Evolutionary conservation across 2,797 vertebrate genomes (phyloP).

Genomic region (Ctenochaetus hawaiiensis): DNA sequence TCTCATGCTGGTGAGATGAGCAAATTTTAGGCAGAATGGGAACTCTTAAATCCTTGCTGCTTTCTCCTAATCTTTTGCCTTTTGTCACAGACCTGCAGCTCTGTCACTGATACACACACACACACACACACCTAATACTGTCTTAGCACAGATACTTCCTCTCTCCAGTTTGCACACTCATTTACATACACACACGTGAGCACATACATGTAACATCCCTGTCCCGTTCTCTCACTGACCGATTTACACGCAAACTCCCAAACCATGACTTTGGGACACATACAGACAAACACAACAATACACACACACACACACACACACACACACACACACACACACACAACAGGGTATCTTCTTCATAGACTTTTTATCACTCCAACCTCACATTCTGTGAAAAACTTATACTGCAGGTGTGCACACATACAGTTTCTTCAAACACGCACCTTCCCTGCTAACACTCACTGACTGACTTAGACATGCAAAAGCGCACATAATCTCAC

Average conservation of each 20-base stretch:
- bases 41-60: slow-evolving; percentile 67
- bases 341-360: slow-evolving; percentile 14
- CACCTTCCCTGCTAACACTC: slow-evolving; percentile 13
- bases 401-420: slow-evolving; percentile 8
- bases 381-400: slow-evolving; percentile 5
- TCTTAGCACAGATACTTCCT: slow-evolving; percentile 57
- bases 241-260: slow-evolving; percentile 40
- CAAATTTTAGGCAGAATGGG: slow-evolving; percentile 52
- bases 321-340: neutral
- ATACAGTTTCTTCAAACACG: slow-evolving; percentile 15
- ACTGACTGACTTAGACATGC: slow-evolving; percentile 32
- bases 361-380: slow-evolving; percentile 28
- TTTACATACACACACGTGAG: slow-evolving; percentile 58
- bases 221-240: slow-evolving; percentile 24
- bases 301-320: slow-evolving; percentile 1
- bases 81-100: slow-evolving; percentile 72
- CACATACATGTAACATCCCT: slow-evolving; percentile 45
- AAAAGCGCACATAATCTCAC: slow-evolving; percentile 34
- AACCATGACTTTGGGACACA: slow-evolving; percentile 9
- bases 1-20: slow-evolving; percentile 47
- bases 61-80: slow-evolving; percentile 66
- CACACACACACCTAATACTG: slow-evolving; percentile 40
- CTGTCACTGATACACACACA: slow-evolving; percentile 17
- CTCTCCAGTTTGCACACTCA: slow-evolving; percentile 46
- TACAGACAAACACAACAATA: neutral